A percentile compares a stretch with the other conserved stretches of the same genome.
phyloP scores from a whole-genome alignment of 2,797 vertebrate genomes.

The Pelobates cultripes region DNA sequence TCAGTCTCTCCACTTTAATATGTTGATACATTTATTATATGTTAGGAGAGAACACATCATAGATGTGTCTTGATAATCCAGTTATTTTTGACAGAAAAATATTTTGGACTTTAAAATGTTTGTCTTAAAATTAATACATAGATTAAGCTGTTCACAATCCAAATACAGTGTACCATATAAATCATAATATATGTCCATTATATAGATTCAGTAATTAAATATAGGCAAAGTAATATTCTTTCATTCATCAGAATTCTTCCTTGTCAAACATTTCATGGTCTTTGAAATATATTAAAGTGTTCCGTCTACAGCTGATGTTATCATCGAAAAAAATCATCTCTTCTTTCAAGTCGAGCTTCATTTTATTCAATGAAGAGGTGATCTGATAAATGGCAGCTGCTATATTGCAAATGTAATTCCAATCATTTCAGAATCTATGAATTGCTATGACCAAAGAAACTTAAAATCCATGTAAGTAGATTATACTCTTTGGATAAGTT shows the following conservation, averaged over 20 bases:
- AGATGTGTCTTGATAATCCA: too few species aligned
- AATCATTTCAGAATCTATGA: conserved; percentile 28
- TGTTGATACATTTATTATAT: too few species aligned
- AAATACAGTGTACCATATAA: background rate
- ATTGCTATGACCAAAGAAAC: conserved; percentile 15
- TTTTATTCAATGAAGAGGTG: conserved; percentile 45
- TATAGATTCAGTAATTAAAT: conserved; percentile 36
- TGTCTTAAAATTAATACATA: background rate
- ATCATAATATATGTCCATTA: conserved; percentile 14
- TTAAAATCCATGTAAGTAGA: background rate
- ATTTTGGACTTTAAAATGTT: too few species aligned
- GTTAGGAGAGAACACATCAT: too few species aligned
- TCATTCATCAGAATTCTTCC: conserved; percentile 9
- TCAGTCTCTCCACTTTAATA: too few species aligned
- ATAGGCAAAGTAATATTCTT: conserved; percentile 6
- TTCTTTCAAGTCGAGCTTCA: conserved; percentile 30
- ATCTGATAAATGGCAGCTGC: conserved; percentile 38
- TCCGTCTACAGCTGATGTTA: conserved; percentile 31
- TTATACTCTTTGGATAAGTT: conserved; percentile 1
- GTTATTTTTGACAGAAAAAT: too few species aligned
- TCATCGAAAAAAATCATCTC: conserved; percentile 41
- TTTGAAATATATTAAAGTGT: conserved; percentile 41
- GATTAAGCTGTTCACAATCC: background rate
- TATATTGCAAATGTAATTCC: conserved; percentile 13
- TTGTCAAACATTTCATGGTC: conserved; percentile 28